phyloP scores from a whole-genome alignment of 2,113 vertebrate genomes.

The Gracilinanus agilis region DNA sequence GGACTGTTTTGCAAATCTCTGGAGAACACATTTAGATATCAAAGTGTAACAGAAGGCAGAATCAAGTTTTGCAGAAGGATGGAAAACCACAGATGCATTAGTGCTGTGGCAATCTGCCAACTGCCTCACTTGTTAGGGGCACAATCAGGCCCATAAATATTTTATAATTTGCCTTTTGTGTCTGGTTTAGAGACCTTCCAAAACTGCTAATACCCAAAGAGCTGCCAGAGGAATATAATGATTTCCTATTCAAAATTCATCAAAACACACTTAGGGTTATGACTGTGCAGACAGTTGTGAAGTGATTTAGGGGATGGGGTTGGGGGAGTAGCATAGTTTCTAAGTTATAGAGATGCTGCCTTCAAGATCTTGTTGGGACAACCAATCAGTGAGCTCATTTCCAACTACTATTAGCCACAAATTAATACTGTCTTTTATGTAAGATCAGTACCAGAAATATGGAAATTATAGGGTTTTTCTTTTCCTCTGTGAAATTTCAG shows the following conservation, averaged over 20 bases:
- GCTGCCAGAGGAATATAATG: constrained; percentile 65
- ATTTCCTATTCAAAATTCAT: constrained; percentile 71
- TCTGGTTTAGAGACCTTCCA: constrained; percentile 67
- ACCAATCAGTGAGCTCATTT: constrained; percentile 13
- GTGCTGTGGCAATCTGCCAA: constrained; percentile 70
- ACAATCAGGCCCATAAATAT: constrained; percentile 77
- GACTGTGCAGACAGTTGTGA: constrained; percentile 43
- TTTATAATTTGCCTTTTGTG: constrained; percentile 74
- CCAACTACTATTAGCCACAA: constrained; percentile 28
- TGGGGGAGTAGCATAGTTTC: neutral
- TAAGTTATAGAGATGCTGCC: neutral
- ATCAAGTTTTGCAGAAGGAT: constrained; percentile 70
- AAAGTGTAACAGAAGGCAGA: constrained; percentile 60
- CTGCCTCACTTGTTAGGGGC: constrained; percentile 59
- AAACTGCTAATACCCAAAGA: constrained; percentile 70
- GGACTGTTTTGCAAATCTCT: constrained; percentile 50
- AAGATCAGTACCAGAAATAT: constrained; percentile 48
- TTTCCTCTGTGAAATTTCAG: constrained; percentile 23
- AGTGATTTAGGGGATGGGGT: constrained; percentile 31
- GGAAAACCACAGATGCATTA: constrained; percentile 76
- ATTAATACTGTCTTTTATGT: constrained; percentile 40
- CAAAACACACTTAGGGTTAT: constrained; percentile 31
- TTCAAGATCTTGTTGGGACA: constrained; percentile 3
- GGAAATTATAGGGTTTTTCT: neutral
- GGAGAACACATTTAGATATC: constrained; percentile 58